Evolutionary conservation across 2,113 vertebrate species (phyloP).

Genomic region (Todiramphus saurophagus): DNA sequence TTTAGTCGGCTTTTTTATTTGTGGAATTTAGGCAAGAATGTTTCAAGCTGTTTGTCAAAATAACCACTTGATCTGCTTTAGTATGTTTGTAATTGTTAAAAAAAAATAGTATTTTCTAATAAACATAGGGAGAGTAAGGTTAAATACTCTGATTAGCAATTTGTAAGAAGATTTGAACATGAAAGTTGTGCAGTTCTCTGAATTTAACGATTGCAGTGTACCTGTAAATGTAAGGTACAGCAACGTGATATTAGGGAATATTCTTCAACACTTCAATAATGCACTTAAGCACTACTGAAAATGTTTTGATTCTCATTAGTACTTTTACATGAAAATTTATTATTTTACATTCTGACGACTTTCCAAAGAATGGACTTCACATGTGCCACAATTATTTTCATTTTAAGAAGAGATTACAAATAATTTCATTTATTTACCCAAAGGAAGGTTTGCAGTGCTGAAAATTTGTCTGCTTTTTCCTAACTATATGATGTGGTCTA

Average conservation of each 20-base stretch:
- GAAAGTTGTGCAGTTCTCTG: slow-evolving; percentile 58
- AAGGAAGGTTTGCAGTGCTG: not conserved
- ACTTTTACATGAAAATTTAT: not conserved
- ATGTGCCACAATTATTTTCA: not conserved
- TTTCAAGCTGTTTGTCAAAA: slow-evolving; percentile 76
- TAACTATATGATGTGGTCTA: not conserved
- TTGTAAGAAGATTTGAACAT: slow-evolving; percentile 66
- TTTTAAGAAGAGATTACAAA: not conserved
- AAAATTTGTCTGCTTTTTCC: not conserved
- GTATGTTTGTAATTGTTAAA: slow-evolving; percentile 72
- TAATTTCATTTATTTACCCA: not conserved
- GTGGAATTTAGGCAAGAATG: slow-evolving; percentile 75
- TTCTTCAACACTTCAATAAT: not conserved
- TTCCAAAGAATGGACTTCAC: not conserved
- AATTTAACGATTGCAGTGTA: slow-evolving; percentile 42
- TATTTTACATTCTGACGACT: not conserved
- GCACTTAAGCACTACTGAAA: not conserved
- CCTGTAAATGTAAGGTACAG: not conserved
- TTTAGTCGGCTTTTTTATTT: slow-evolving; percentile 70
- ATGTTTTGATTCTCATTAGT: not conserved
- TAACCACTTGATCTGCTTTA: slow-evolving; percentile 71
- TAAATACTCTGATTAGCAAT: slow-evolving; percentile 73
- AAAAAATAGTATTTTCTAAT: slow-evolving; percentile 72
- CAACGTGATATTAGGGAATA: slow-evolving; percentile 23
- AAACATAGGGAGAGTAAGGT: slow-evolving; percentile 66